Conservation (phyloP, 1,140 invertebrate genomes). For the Neoseiulus cucumeris region DNA sequence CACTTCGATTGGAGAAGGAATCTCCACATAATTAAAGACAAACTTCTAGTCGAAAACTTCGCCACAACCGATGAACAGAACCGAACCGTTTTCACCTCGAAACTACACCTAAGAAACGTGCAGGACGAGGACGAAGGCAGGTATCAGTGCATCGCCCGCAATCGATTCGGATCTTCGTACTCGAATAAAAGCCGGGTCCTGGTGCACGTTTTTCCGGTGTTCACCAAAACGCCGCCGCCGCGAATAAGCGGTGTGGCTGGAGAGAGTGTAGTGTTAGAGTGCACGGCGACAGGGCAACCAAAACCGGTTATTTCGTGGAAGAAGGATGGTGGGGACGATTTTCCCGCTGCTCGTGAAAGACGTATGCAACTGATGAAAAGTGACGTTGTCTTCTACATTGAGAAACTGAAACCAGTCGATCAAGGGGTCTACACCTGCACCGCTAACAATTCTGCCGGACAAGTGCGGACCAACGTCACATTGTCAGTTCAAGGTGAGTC, state of each 20-base stretch:
- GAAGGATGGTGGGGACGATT: conserved; percentile 83
- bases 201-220: conserved; percentile 63
- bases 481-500: conserved; percentile 52
- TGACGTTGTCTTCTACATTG: conserved; percentile 77
- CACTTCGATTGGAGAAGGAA: conserved; percentile 73
- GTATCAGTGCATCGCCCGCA: conserved; percentile 81
- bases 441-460: conserved; percentile 68
- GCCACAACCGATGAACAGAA: conserved; percentile 20
- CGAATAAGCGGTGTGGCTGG: conserved; percentile 49
- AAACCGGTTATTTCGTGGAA: conserved; percentile 70
- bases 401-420: conserved; percentile 64
- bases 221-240: conserved; percentile 62
- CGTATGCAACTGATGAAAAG: conserved; percentile 74
- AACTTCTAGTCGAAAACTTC: conserved; percentile 20
- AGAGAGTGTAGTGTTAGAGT: conserved; percentile 64
- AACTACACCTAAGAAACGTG: conserved; percentile 47
- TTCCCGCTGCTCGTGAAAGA: conserved; percentile 77
- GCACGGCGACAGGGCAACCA: conserved; percentile 70
- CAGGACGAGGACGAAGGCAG: conserved; percentile 53
- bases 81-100: conserved; percentile 34
- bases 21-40: conserved; percentile 39
- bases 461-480: conserved; percentile 65
- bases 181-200: conserved; percentile 62
- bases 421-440: conserved; percentile 82
- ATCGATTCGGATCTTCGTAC: conserved; percentile 69